phyloP scores from a whole-genome alignment of 2,888 invertebrate species.

The Thecophora atra region DNA sequence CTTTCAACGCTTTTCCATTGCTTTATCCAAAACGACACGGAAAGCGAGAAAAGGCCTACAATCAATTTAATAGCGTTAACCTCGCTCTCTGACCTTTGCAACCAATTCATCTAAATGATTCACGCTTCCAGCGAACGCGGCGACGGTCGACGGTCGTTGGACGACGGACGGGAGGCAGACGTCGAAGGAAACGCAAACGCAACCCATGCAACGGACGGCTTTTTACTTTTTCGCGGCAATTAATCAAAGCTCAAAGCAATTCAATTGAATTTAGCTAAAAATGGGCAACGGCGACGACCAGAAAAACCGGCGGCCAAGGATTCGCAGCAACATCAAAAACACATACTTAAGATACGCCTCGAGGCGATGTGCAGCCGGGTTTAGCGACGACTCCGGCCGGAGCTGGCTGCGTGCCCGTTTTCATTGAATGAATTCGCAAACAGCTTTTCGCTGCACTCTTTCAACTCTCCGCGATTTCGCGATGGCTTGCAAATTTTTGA shows the following conservation, averaged over 20 bases:
- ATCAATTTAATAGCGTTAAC: constrained; percentile 40
- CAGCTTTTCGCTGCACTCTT: constrained; percentile 24
- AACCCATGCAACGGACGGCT: neutral
- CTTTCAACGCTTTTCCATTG: neutral
- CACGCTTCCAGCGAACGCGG: constrained; percentile 35
- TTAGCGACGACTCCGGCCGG: neutral
- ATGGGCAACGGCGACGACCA: constrained; percentile 22
- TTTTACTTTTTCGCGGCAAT: constrained; percentile 35
- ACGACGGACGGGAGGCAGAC: neutral
- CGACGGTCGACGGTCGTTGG: neutral
- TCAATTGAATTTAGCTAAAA: constrained; percentile 35
- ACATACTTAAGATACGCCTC: constrained; percentile 21
- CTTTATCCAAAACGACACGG: neutral
- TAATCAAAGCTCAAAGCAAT: constrained; percentile 37
- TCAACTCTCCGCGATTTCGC: neutral
- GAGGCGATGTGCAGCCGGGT: neutral
- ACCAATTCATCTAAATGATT: constrained; percentile 43
- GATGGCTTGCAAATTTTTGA: constrained; percentile 12
- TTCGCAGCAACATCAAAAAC: constrained; percentile 12
- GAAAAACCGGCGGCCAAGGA: neutral
- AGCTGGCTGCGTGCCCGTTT: neutral
- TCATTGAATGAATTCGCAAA: constrained; percentile 7
- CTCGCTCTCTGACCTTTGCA: constrained; percentile 39
- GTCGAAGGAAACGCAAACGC: neutral
- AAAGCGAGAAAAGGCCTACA: constrained; percentile 11